These are phyloP conservation scores for Manis javanica DNA, from an alignment of 2,797 vertebrate species.

Conservation along the genomic window DNA sequence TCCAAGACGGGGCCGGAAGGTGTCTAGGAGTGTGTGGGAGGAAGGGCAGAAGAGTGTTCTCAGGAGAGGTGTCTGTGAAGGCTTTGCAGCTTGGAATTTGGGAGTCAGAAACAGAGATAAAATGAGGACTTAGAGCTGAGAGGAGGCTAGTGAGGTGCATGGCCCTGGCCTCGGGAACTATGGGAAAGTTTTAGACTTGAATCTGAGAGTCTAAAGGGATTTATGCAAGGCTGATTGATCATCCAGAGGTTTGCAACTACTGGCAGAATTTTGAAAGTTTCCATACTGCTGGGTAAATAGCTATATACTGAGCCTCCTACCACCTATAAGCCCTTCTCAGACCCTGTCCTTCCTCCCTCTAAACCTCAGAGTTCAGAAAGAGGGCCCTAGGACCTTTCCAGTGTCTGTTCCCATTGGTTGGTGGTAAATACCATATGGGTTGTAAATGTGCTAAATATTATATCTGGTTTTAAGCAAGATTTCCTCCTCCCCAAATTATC, in stretches of 20 bases:
- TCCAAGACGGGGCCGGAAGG: background rate
- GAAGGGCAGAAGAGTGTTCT: background rate
- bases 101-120: background rate
- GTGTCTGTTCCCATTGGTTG: background rate
- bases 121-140: background rate
- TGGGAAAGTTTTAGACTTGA: background rate
- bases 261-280: background rate
- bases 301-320: background rate
- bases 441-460: slow-evolving; percentile 21
- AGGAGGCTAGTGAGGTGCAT: background rate
- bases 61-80: background rate
- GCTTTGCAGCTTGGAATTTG: background rate
- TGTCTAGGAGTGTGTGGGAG: background rate
- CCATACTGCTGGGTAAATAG: background rate
- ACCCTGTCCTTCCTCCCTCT: background rate
- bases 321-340: background rate
- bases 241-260: background rate
- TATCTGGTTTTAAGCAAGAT: slow-evolving; percentile 11
- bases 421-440: background rate
- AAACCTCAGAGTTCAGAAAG: background rate
- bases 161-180: background rate
- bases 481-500: background rate
- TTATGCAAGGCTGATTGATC: background rate
- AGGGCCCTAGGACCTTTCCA: background rate
- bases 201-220: background rate